Conservation (phyloP, 2,888 invertebrate genomes). For the Pomacea canaliculata region DNA sequence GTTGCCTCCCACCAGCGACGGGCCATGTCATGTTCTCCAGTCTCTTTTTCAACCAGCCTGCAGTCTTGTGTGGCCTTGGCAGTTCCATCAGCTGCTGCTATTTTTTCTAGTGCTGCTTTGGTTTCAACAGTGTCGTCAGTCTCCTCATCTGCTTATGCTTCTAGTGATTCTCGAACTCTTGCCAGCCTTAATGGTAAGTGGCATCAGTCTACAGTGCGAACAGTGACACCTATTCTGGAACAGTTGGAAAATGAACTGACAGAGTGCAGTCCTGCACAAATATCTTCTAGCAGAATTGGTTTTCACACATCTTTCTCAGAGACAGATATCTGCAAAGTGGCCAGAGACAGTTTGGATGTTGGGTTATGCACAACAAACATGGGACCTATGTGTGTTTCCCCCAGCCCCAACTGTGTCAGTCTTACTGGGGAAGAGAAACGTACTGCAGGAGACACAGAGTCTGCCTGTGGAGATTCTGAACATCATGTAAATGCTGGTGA, state of each 20-base stretch:
- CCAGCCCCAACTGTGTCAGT: conserved; percentile 6
- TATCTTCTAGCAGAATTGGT: too few relatives aligned
- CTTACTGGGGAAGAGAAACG: conserved; percentile 8
- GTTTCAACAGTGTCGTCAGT: conserved; percentile 17
- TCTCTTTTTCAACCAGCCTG: neutral
- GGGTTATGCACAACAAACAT: neutral
- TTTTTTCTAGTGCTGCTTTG: neutral
- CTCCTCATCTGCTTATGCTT: neutral
- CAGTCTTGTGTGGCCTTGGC: neutral
- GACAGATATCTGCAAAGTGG: neutral
- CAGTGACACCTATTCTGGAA: conserved; percentile 19
- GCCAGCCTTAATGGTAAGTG: neutral
- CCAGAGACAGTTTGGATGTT: too few relatives aligned
- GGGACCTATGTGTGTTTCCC: neutral
- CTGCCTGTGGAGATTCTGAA: conserved; percentile 2
- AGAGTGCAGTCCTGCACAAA: too few relatives aligned
- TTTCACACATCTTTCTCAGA: neutral
- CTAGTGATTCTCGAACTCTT: conserved; percentile 7
- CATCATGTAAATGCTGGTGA: neutral
- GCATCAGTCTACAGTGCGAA: neutral
- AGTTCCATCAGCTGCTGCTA: too few relatives aligned
- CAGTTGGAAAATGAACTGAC: conserved; percentile 10
- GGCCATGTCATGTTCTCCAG: conserved; percentile 6
- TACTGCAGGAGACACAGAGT: neutral
- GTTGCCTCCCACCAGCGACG: conserved; percentile 1